A percentile compares a stretch with the other conserved stretches of the same genome.
phyloP scores from a whole-genome alignment of 2,888 invertebrate species.

The Synergus japonicus region DNA sequence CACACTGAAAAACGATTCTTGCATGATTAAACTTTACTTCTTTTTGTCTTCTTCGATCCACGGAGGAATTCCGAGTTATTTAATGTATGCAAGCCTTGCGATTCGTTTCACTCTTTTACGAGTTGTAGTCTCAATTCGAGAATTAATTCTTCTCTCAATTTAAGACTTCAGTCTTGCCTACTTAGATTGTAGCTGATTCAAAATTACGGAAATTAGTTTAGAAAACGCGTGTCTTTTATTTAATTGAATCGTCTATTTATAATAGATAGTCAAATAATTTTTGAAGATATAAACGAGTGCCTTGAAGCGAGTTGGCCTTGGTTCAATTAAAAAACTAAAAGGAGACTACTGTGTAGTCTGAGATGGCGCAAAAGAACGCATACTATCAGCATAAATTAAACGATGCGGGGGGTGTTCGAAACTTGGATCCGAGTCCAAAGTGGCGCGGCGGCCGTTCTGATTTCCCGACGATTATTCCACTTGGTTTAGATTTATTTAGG shows the following conservation, averaged over 20 bases:
- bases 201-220: too few species aligned
- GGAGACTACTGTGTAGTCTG: conserved; percentile 25
- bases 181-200: neutral
- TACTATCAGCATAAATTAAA: conserved; percentile 63
- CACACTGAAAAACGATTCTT: neutral
- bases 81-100: neutral
- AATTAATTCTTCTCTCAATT: conserved; percentile 8
- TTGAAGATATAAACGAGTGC: neutral
- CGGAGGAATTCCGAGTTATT: conserved; percentile 10
- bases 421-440: conserved; percentile 51
- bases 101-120: neutral
- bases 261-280: neutral
- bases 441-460: conserved; percentile 49
- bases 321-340: conserved; percentile 24
- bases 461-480: conserved; percentile 61
- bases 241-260: too few species aligned
- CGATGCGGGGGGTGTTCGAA: conserved; percentile 64
- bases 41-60: neutral
- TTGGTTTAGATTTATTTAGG: conserved; percentile 70
- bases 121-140: neutral
- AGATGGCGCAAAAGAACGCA: conserved; percentile 45
- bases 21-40: neutral
- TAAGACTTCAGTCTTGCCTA: neutral
- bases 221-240: too few species aligned
- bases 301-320: neutral